Evolutionary conservation across 1,140 invertebrate genomes (phyloP), one percentile per base, ranked within the genome.

Genomic region (Rhopalosiphum padi): DNA sequence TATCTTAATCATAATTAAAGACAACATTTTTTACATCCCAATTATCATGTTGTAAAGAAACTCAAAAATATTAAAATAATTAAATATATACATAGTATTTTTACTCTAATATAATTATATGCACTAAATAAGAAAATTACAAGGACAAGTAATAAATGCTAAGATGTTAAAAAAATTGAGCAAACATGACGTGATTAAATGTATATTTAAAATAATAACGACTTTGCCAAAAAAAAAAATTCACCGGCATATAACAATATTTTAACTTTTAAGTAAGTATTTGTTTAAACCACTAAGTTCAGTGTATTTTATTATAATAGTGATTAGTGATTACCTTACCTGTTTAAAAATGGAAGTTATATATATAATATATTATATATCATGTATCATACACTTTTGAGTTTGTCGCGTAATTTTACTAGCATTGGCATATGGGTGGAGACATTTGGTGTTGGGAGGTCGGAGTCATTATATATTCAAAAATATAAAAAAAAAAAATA

Each of bases 171-270:
- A 87, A 48, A 48, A n/a, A 48, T 51, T 87, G 18, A 87, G 43
- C 25, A 35, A 87, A 87, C 48, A 87, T 87, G 86, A 87, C 86
- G 86, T 87, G 46, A 77, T 48, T 87, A 48, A 87, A 51, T 87
- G 46, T 87, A 87, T 87, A 87, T 87, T 87, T 87, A 87, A 87
- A 87, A 87, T 87, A 35, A 87, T 87, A 48, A 87, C 25, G 46
- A 48, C 30, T 18, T 22, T 87, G 86, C 86, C 86, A 87, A 87
- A 48, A 87, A 87, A 87, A 85, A 46, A 18, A n/a, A 85, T 43
- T 41, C 21, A 22, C 77, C 77, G 6, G 77, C 35, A 35, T 7
- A 83, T 77, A 83, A 83, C 35, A 83, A 83, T 83, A 83, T 83
- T 23, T 37, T 37, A 37, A 37, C 21, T 83, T 9, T 22, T 37